Evolutionary conservation across 2,888 invertebrate genomes (phyloP), one percentile per base, ranked within the genome.

Genomic region (Ptychoptera contaminata): DNA sequence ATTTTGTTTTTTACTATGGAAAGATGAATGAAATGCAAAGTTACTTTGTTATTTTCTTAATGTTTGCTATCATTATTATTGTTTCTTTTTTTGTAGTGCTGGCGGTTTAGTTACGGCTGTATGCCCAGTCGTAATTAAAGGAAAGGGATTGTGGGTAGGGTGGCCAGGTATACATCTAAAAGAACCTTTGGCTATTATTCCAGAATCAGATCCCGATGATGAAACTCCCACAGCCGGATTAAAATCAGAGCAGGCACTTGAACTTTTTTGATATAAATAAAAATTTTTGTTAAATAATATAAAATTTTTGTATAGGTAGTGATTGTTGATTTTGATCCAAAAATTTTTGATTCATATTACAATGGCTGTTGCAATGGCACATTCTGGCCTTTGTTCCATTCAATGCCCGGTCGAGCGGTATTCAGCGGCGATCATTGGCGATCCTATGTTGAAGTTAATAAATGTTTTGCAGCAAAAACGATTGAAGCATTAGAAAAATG

Each of bases 311-410:
- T 42, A 39, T 40, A 86, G 85, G 84, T 87, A 16, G 79, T 88
- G 1, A 77, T 86, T 1, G 87, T 90, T 11, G 76, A 76, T 54
- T 76, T 86, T 10, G 80, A 87, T 47, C 74, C 82, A 1, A 71
- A 70, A 44, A 69, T 82, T 46, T 88, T 90, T 58, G 82, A 90
- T 56, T 79, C 80, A 47, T 91, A 88, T 63, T 91, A 91, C 71
- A 90, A 91, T 68, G 90, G 90, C 9, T 88, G 87, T 62, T 90
- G 90, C 60, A 90, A 90, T 58, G 87, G 82, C 14, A 90, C 86
- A 1, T 87, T 90, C 61, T 91, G 91, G 91, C 91, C 91, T 0
- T 67, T 90, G 11, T 90, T 90, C 60, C 90, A 90, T 62, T 90
- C 90, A 12, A 90, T 90, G 90, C 88, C 90, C 0, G 88, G 88